Base-by-base conservation (phyloP, 92 coral and sea anemone species). In the Heteractis magnifica region DNA sequence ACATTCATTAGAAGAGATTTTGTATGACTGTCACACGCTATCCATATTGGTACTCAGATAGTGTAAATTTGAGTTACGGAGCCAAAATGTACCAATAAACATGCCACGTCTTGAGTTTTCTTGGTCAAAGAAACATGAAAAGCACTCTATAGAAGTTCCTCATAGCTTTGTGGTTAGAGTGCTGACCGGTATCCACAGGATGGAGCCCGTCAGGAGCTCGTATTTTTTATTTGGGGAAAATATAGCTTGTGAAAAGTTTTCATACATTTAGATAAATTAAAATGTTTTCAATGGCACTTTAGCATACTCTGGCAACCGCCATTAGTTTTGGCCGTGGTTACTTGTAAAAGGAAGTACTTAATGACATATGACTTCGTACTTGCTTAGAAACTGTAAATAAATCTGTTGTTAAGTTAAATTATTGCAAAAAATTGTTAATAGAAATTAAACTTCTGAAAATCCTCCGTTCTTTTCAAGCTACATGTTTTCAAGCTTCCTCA, bases 61-160 rank as follows among this genome's bases (percentile, higher is more conserved):
- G 18, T 58, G 65, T 58, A 58, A 58, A 11, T 18, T 58, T 58
- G 0, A 58, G 65, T 10, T 58, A 58, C 18, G 65, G 65, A 58
- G 65, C 65, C 65, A 58, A 58, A 58, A 58, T 58, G 65, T 18
- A 58, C 65, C 65, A 58, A 58, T 0, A 58, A 0, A 0, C 65
- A 58, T 58, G 65, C 65, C 65, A 58, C 65, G 65, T 18, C 65
- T 58, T 58, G 65, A 58, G 65, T 58, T 58, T 0, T 58, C 65
- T 58, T 58, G 65, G 65, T 58, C 65, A 58, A 58, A 58, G 65
- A 58, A 58, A 58, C 65, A 58, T 58, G 65, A 58, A 58, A 58
- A 18, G 65, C 65, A 58, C 65, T 58, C 0, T 58, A 58, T 0
- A 58, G 0, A 58, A 58, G 11, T 10, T 18, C 65, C 18, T 10